Base-by-base conservation (phyloP, 2,888 invertebrate species). In the Eulithis prunata region DNA sequence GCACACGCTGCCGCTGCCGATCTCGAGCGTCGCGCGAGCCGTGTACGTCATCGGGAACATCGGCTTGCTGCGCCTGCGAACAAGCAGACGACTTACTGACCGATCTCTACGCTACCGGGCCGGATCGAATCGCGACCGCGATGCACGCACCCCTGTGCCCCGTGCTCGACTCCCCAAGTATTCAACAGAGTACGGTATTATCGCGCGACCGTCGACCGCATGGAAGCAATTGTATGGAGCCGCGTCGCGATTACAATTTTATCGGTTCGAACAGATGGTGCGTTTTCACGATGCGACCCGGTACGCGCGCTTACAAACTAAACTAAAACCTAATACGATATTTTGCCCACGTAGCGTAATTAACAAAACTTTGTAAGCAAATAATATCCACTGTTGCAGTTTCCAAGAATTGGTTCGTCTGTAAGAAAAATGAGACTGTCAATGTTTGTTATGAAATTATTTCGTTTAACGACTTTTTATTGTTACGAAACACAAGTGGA, bases 31-130 rank as follows among this genome's bases (percentile, higher is more conserved):
- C 64, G 93, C 92, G 78, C 92, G 90, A 78, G 93, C 91, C 76
- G 93, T 94, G 85, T 93, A 94, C 84, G 90, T 91, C 87, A 91
- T 86, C 82, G 91, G 91, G 86, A 87, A 88, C 85, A 82, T 82
- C 79, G 91, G 86, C 83, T 90, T 90, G 80, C 88, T 89, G 83
- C 90, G 83, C 80, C 92, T 92, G 89, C 75, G 80, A 80, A 85
- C 83, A 85, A 81, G 68, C 71, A 61, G 62, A 59, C 58, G 36
- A 53, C 61, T 66, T 64, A 63, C 49, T 49, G 49, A 62, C 68
- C 52, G 56, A 45, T 13, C 49, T 45, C 41, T 41, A 41, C 38
- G 10, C 46, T n/a, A 41, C 49, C 54, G 62, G 53, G 53, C 57
- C 57, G 53, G n/a, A 57, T 63, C 45, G 52, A 32, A 32, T 32